Base-by-base conservation (phyloP, 1,140 invertebrate genomes). In the Phymorhynchus buccinoides region DNA sequence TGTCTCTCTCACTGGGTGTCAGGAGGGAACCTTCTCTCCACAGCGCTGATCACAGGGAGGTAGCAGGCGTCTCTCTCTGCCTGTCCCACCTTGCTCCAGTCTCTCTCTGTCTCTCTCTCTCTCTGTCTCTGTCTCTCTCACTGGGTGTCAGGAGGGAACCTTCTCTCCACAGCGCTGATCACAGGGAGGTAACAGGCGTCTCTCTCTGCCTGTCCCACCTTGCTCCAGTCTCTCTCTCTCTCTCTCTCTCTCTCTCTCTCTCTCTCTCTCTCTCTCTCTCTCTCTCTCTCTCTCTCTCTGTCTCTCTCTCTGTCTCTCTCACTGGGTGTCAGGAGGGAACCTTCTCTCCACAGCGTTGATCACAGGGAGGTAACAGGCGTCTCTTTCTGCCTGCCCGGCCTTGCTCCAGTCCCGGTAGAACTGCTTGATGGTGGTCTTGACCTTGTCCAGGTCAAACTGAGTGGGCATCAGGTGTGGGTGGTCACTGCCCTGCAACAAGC, bases 341-440 rank as follows among this genome's bases (percentile, higher is more conserved):
- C 95, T 94, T 66, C 94, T 90, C 77, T 96, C 94, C 77, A 99
- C 95, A 93, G 97, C 97, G 80, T 97, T 95, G 30, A 99, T 95
- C 66, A 99, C 98, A 6, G 97, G 98, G 86, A 96, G 95, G 93
- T 99, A 99, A 92, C 97, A 99, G 35, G 96, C 95, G 41, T 95
- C 94, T 73, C 99, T 94, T 93, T 99, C 99, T 3, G 94, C 92
- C 4, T 95, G 95, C 0, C 98, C 98, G 84, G 96, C 96, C 0
- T 94, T 92, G 90, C 97, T 98, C 99, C 99, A 99, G 93, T 99
- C 99, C 37, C 99, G 94, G 7, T 98, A 97, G 91, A 99, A 95
- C 92, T 99, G 98, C 92, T 99, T 99, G 85, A 99, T 94, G 6
- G 98, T 97, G 41, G 97, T 96, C 92, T 98, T 96, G 4, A 99